phyloP scores from a whole-genome alignment of 2,888 invertebrate genomes.

The Marronus borbonicus region DNA sequence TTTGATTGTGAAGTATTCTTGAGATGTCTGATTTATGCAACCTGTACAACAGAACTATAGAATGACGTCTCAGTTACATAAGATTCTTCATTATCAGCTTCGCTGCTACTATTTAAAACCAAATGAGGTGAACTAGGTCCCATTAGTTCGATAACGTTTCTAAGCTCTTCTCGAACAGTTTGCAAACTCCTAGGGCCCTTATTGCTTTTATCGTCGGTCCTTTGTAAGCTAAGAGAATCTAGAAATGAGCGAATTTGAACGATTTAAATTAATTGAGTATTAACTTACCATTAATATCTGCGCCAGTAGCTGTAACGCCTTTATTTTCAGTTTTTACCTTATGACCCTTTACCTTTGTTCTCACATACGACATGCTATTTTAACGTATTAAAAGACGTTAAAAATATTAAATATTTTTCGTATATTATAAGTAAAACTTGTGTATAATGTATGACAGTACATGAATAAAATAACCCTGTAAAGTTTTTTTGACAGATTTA shows the following conservation, averaged over 20 bases:
- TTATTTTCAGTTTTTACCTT: conserved; percentile 43
- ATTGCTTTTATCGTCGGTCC: neutral
- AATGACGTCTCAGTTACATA: conserved; percentile 44
- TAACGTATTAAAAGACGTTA: neutral
- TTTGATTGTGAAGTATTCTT: neutral
- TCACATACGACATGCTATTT: conserved; percentile 7
- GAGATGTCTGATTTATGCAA: neutral
- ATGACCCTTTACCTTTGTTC: neutral
- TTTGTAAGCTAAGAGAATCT: conserved; percentile 7
- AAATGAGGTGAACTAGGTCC: conserved; percentile 57
- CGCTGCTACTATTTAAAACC: conserved; percentile 49
- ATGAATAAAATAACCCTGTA: conserved; percentile 31
- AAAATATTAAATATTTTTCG: conserved; percentile 26
- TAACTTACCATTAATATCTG: conserved; percentile 48
- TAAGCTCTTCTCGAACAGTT: conserved; percentile 56
- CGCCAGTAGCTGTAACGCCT: conserved; percentile 48
- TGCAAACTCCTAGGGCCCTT: conserved; percentile 44
- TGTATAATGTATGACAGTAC: conserved; percentile 21
- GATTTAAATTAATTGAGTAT: neutral
- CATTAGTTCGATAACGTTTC: conserved; percentile 60
- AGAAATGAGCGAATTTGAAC: neutral
- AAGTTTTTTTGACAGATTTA: conserved; percentile 50
- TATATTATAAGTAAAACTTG: conserved; percentile 7
- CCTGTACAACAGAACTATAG: conserved; percentile 50
- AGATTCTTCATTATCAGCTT: conserved; percentile 58